A percentile compares a stretch with the other conserved stretches of the same genome.
phyloP scores from a whole-genome alignment of 2,113 vertebrate species.

The Thamnaconus septentrionalis region DNA sequence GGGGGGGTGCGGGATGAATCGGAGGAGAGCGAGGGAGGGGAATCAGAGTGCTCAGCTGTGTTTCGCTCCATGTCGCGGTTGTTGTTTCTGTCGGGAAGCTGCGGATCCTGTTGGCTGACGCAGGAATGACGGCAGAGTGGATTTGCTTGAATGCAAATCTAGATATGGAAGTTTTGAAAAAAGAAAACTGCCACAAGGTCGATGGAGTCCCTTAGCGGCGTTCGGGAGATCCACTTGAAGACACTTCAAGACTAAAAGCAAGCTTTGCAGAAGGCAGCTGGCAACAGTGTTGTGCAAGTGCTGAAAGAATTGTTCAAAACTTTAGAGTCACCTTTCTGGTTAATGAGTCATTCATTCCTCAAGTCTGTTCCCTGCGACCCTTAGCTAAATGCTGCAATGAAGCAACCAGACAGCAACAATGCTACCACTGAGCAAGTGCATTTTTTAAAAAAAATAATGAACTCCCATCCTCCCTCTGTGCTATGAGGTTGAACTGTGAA shows the following conservation, averaged over 20 bases:
- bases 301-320: no score
- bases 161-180: constrained; percentile 38
- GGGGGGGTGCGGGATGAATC: constrained; percentile 11
- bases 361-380: no score
- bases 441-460: no score
- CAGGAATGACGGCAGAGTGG: constrained; percentile 32
- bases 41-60: constrained; percentile 63
- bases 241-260: background rate
- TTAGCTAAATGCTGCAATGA: no score
- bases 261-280: background rate
- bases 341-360: no score
- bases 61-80: constrained; percentile 58
- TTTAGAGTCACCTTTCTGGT: no score
- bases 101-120: constrained; percentile 35
- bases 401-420: no score
- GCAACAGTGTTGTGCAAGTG: no score
- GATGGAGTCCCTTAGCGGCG: background rate
- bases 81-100: constrained; percentile 67
- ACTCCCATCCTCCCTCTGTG: no score
- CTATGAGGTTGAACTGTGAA: no score
- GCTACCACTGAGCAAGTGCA: no score
- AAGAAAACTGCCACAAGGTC: constrained; percentile 26
- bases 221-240: background rate
- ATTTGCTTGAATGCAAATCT: constrained; percentile 26
- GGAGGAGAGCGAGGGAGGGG: constrained; percentile 36